These are phyloP conservation scores for Lophius piscatorius DNA, from an alignment of 2,113 vertebrate genomes.

Conservation along the genomic window DNA sequence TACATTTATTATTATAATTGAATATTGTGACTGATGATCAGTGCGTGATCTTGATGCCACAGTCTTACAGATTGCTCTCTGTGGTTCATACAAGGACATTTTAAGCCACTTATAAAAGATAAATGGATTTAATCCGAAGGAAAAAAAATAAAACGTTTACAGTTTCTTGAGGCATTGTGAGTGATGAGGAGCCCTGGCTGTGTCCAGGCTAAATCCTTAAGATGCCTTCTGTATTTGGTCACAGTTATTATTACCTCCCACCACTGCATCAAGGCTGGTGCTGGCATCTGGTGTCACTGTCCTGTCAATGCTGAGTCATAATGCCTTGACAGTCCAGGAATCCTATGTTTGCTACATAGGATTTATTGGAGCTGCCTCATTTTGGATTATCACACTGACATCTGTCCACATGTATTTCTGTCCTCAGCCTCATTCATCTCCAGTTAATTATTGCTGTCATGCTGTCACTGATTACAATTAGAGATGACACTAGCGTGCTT, in stretches of 20 bases:
- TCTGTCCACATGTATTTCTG: slow-evolving; percentile 11
- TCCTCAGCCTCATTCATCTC: slow-evolving; percentile 3
- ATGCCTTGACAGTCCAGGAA: slow-evolving; percentile 15
- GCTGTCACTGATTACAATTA: slow-evolving; percentile 20
- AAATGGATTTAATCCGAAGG: too few relatives aligned
- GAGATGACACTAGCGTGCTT: slow-evolving; percentile 19
- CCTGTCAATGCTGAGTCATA: slow-evolving; percentile 70
- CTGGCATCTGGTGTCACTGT: slow-evolving; percentile 56
- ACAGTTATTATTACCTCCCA: slow-evolving; percentile 68
- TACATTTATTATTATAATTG: neutral
- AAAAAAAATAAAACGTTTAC: neutral
- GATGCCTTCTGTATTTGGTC: slow-evolving; percentile 60
- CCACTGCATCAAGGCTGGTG: slow-evolving; percentile 30
- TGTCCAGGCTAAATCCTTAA: slow-evolving; percentile 34
- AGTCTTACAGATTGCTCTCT: neutral
- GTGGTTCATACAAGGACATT: neutral
- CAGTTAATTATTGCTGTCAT: slow-evolving; percentile 1
- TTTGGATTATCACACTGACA: slow-evolving; percentile 10
- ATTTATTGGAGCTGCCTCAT: slow-evolving; percentile 25
- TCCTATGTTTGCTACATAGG: slow-evolving; percentile 15
- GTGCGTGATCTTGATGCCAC: neutral
- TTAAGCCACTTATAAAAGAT: neutral
- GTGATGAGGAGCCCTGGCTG: slow-evolving; percentile 28
- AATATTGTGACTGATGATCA: slow-evolving; percentile 6
- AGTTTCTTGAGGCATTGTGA: neutral